Evolutionary conservation across 2,797 vertebrate species (phyloP).

Genomic region (Coregonus suidteri): DNA sequence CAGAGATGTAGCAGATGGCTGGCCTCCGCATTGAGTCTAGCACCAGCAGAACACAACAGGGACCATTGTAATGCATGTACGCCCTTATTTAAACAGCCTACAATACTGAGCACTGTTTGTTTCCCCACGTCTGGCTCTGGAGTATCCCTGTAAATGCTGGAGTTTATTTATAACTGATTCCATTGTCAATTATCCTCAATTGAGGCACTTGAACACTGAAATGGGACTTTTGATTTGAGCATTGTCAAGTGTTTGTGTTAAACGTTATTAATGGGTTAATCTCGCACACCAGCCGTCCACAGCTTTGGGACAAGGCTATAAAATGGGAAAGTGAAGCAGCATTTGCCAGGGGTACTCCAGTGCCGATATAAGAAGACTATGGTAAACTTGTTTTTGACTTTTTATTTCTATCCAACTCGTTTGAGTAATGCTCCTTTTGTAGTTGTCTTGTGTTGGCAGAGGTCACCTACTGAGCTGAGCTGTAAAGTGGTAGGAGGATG

Average conservation of each 20-base stretch:
- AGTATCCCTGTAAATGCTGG: constrained; percentile 7
- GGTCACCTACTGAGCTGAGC: constrained; percentile 22
- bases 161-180: constrained; percentile 6
- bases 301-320: neutral
- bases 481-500: constrained; percentile 29
- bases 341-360: neutral
- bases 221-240: neutral
- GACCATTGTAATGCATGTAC: neutral
- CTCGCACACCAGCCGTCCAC: neutral
- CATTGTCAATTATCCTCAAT: neutral
- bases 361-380: neutral
- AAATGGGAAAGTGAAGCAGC: neutral
- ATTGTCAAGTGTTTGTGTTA: neutral
- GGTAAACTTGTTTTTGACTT: neutral
- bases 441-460: constrained; percentile 39
- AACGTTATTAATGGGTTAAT: neutral
- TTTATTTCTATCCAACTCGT: constrained; percentile 10
- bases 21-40: constrained; percentile 12
- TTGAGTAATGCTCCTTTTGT: constrained; percentile 21
- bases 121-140: constrained; percentile 3
- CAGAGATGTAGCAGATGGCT: neutral
- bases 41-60: constrained; percentile 23
- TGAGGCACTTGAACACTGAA: constrained; percentile 13
- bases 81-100: constrained; percentile 7
- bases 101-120: neutral